Evolutionary conservation across 1,140 invertebrate species (phyloP).

Genomic region (Chironomus tepperi): DNA sequence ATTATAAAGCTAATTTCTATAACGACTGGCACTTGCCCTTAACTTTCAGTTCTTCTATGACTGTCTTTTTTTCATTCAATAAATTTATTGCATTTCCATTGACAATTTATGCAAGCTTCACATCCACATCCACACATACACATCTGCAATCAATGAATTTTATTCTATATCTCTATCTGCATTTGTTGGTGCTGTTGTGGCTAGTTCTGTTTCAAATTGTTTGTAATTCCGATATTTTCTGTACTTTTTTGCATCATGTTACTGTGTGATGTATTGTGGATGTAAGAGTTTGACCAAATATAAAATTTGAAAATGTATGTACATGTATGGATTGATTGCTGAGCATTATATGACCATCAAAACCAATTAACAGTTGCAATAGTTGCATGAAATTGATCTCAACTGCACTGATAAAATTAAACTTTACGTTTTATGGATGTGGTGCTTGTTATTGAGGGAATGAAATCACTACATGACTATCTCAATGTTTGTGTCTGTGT

Average conservation of each 20-base stretch:
- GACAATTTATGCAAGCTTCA: too few relatives aligned
- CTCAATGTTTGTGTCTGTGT: neutral
- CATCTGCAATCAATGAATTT: too few relatives aligned
- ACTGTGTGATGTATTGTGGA: neutral
- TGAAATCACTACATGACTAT: neutral
- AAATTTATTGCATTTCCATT: too few relatives aligned
- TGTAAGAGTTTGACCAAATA: neutral
- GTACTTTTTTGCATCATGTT: neutral
- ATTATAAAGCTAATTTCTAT: too few relatives aligned
- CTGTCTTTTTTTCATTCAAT: too few relatives aligned
- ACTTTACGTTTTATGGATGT: too few relatives aligned
- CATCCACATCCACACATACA: too few relatives aligned
- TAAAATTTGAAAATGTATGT: neutral
- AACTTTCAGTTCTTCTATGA: too few relatives aligned
- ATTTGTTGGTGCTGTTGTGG: neutral
- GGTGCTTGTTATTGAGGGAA: too few relatives aligned
- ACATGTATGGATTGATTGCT: conserved; percentile 16
- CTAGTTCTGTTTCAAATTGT: neutral
- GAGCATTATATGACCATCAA: conserved; percentile 20
- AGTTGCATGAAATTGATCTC: too few relatives aligned
- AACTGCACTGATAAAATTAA: too few relatives aligned
- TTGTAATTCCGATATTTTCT: neutral
- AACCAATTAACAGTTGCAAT: conserved; percentile 15
- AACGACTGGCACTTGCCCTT: too few relatives aligned
- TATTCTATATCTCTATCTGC: neutral